Evolutionary conservation across 2,113 vertebrate genomes (phyloP).

Genomic region (Planiliza haematocheilus): DNA sequence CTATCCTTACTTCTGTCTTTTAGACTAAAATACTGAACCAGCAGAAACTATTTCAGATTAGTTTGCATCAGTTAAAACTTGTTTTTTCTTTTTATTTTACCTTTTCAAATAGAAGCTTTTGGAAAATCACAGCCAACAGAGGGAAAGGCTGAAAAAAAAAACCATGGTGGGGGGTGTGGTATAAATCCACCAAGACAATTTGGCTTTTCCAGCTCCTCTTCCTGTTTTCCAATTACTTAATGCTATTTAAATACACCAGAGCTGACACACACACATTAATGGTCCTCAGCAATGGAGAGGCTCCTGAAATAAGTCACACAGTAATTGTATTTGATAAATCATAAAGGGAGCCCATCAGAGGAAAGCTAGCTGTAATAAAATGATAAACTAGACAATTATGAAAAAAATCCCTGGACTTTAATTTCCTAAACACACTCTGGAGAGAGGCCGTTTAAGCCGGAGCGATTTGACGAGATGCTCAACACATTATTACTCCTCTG

Average conservation of each 20-base stretch:
- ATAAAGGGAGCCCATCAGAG: conserved; percentile 79
- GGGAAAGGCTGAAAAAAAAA: not conserved
- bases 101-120: conserved; percentile 53
- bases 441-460: conserved; percentile 61
- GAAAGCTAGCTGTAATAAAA: conserved; percentile 81
- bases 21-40: conserved; percentile 50
- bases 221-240: conserved; percentile 80
- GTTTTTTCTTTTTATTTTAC: conserved; percentile 39
- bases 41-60: conserved; percentile 53
- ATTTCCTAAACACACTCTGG: conserved; percentile 78
- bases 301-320: conserved; percentile 79
- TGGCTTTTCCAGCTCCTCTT: conserved; percentile 57
- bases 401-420: conserved; percentile 66
- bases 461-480: conserved; percentile 53
- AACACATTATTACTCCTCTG: conserved; percentile 24
- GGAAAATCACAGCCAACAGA: conserved; percentile 57
- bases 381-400: conserved; percentile 83
- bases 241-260: conserved; percentile 78
- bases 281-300: conserved; percentile 61
- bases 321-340: conserved; percentile 85
- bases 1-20: conserved; percentile 9
- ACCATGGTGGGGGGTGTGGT: not conserved
- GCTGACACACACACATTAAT: conserved; percentile 52
- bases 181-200: conserved; percentile 72
- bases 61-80: conserved; percentile 69